Percentiles rank a stretch among this genome's conserved stretches.
Evolutionary conservation across 2,113 vertebrate species (phyloP).

Genomic region (Burhinus bistriatus): DNA sequence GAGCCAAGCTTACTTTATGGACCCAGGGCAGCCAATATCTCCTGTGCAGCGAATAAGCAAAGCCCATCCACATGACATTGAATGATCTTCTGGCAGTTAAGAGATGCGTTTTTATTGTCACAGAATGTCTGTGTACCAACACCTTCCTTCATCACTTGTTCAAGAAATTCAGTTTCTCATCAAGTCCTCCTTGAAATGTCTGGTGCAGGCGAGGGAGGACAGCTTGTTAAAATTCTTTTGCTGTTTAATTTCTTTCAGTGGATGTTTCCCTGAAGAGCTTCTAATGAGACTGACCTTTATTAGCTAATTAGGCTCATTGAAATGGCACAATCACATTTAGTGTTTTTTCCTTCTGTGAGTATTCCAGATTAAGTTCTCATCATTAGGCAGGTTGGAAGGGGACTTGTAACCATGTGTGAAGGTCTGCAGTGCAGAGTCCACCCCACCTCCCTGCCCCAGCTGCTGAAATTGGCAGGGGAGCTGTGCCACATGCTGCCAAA

Average conservation of each 20-base stretch:
- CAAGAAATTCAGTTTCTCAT: background rate
- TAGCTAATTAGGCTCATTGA: conserved; percentile 56
- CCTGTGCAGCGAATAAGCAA: background rate
- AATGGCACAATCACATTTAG: background rate
- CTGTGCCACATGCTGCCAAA: background rate
- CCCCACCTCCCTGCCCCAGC: background rate
- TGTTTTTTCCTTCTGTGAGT: background rate
- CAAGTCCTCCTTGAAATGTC: background rate
- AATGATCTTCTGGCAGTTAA: background rate
- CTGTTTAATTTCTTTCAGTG: conserved; percentile 11
- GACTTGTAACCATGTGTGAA: background rate
- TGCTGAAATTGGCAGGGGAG: background rate
- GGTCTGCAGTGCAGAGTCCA: background rate
- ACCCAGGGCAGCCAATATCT: background rate
- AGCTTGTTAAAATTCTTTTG: conserved; percentile 19
- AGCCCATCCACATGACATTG: background rate
- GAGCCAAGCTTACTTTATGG: background rate
- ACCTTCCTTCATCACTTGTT: background rate
- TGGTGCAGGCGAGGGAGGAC: background rate
- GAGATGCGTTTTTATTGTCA: background rate
- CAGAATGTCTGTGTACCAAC: background rate
- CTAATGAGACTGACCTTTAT: conserved; percentile 68
- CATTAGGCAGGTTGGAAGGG: background rate
- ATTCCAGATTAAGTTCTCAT: background rate
- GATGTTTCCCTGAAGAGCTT: conserved; percentile 47